Base-by-base conservation (phyloP, 2,797 vertebrate species). In the Pseudochromis fuscus region DNA sequence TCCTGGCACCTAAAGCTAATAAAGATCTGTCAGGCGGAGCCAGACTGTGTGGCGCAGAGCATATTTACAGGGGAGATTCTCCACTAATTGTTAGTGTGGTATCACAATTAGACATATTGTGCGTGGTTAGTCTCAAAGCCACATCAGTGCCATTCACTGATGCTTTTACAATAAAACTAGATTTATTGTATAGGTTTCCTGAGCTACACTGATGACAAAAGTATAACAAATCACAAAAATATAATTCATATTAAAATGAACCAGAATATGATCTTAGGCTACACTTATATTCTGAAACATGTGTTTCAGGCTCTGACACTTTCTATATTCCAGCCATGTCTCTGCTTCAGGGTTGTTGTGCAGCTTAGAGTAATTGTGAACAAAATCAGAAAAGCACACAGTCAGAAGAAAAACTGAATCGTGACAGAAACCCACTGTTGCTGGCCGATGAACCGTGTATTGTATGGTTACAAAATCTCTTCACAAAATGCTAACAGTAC, bases 1-100 rank as follows among this genome's bases (percentile, higher is more conserved):
- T 76, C 69, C 88, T 85, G 83, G 84, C 79, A 89, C 83, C 76
- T 85, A 82, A 82, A 85, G 81, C 83, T 88, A 81, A 89, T 85
- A 88, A 75, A 88, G 82, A 81, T 85, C 60, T 67, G 72, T 84
- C 70, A 82, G 62, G 24, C 37, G 81, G 87, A 89, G 88, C 77
- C 88, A 91, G 90, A 88, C 89, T 75, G 79, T 81, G 86, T 79
- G 87, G 85, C 68, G 72, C 82, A 81, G 62, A 64, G 74, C 57
- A 64, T 84, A 87, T 88, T 87, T 88, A 80, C 81, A 82, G 72
- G 66, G 68, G 19, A 80, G 52, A 82, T 77, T 80, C 75, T 84
- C 75, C 72, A 77, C 83, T 91, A 88, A 90, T 87, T 90, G 82
- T 84, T 71, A 56, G 74, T 84, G 79, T 78, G 65, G 74, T 79